Conservation (phyloP, 2,797 vertebrate genomes). For the Rachycentron canadum region DNA sequence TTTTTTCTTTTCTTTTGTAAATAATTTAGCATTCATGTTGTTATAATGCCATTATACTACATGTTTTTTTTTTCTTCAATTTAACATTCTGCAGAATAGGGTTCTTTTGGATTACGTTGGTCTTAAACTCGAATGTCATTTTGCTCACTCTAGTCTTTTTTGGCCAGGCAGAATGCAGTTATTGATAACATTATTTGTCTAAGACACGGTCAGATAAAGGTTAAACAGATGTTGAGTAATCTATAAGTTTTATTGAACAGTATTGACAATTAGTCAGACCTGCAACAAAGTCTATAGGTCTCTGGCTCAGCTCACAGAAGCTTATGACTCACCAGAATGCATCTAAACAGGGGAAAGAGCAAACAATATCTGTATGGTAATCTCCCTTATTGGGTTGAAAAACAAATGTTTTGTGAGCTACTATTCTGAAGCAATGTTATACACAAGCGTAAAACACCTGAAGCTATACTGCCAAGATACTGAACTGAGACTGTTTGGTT, state of each 20-base stretch:
- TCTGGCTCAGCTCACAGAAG: neutral
- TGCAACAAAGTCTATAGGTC: slow-evolving; percentile 6
- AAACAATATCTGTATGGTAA: slow-evolving; percentile 4
- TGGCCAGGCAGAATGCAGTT: neutral
- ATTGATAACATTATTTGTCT: slow-evolving; percentile 20
- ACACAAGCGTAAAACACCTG: neutral
- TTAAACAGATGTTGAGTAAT: slow-evolving; percentile 30
- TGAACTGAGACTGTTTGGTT: neutral
- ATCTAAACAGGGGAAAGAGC: neutral
- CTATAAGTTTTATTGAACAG: slow-evolving; percentile 39
- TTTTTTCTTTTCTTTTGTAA: slow-evolving; percentile 9
- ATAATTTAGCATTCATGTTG: slow-evolving; percentile 13
- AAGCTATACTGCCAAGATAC: neutral
- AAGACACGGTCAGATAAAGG: slow-evolving; percentile 10
- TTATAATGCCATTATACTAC: neutral
- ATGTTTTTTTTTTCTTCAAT: neutral
- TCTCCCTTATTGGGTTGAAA: neutral
- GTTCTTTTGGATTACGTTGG: neutral
- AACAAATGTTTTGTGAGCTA: neutral
- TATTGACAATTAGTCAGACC: slow-evolving; percentile 29
- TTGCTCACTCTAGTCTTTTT: neutral
- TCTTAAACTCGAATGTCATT: neutral
- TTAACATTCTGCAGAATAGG: neutral
- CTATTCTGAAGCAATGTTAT: neutral
- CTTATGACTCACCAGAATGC: slow-evolving; percentile 2